phyloP scores from a whole-genome alignment of 2,113 vertebrate species.

The Anhinga rufa region DNA sequence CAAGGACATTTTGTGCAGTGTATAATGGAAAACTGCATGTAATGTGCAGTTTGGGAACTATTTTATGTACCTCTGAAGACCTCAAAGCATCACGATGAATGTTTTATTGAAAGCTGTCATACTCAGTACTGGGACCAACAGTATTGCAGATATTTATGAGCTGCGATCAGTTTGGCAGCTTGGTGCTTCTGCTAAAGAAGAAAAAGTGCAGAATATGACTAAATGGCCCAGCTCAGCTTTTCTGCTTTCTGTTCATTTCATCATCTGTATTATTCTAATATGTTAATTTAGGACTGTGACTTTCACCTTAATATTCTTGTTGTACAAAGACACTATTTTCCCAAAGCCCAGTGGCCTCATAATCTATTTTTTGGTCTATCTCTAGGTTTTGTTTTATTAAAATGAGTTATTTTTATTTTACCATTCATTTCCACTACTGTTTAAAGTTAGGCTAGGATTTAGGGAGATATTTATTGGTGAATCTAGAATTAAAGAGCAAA shows the following conservation, averaged over 20 bases:
- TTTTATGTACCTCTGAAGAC: conserved; percentile 71
- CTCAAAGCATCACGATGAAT: conserved; percentile 68
- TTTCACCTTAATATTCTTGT: neutral
- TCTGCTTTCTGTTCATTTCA: neutral
- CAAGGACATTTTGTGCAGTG: conserved; percentile 75
- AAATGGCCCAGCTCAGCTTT: neutral
- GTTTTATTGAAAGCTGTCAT: conserved; percentile 68
- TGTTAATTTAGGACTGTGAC: neutral
- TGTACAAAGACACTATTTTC: neutral
- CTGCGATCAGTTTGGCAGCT: conserved; percentile 5
- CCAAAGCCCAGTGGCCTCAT: neutral
- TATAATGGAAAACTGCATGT: conserved; percentile 69
- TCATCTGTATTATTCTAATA: neutral
- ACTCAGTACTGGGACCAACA: conserved; percentile 4
- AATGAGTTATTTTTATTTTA: neutral
- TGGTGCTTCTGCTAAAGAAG: neutral
- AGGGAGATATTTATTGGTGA: neutral
- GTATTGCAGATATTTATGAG: conserved; percentile 65
- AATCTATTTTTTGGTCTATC: neutral
- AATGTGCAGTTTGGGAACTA: conserved; percentile 75
- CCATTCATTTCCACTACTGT: neutral
- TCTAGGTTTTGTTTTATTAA: neutral
- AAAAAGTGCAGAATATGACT: neutral
- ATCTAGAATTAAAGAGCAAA: neutral
- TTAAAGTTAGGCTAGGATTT: neutral